Evolutionary conservation across 1,140 invertebrate genomes (phyloP).

Genomic region (Cotesia chilonis): DNA sequence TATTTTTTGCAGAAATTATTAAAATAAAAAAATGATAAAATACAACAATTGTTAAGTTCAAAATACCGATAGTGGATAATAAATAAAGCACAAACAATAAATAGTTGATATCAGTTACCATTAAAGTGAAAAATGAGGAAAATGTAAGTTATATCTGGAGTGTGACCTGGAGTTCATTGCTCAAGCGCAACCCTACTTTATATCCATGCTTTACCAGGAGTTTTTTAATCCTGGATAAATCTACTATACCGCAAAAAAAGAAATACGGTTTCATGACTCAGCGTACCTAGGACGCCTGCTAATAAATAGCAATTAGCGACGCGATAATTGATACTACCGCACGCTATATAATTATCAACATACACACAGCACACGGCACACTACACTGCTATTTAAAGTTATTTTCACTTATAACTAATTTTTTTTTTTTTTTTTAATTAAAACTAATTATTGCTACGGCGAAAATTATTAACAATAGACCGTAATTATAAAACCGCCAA

Average conservation of each 20-base stretch:
- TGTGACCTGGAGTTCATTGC: neutral
- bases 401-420: slow-evolving; percentile 16
- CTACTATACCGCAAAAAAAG: neutral
- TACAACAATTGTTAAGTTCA: too few species aligned
- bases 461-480: too few species aligned
- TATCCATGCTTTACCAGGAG: neutral
- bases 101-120: too few species aligned
- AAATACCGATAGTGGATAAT: too few species aligned
- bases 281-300: slow-evolving; percentile 36
- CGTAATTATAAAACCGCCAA: too few species aligned
- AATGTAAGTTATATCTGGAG: too few species aligned
- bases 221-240: slow-evolving; percentile 15
- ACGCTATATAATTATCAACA: too few species aligned
- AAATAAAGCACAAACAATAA: too few species aligned
- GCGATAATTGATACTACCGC: slow-evolving; percentile 46
- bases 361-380: neutral
- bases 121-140: too few species aligned
- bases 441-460: too few species aligned
- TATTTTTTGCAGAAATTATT: too few species aligned
- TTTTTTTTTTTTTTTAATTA: neutral
- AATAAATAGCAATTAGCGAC: slow-evolving; percentile 50
- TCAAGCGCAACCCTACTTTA: neutral
- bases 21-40: too few species aligned
- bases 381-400: neutral
- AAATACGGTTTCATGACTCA: slow-evolving; percentile 11